Evolutionary conservation across 2,888 invertebrate genomes (phyloP).

Genomic region (Watsonalla cultraria): DNA sequence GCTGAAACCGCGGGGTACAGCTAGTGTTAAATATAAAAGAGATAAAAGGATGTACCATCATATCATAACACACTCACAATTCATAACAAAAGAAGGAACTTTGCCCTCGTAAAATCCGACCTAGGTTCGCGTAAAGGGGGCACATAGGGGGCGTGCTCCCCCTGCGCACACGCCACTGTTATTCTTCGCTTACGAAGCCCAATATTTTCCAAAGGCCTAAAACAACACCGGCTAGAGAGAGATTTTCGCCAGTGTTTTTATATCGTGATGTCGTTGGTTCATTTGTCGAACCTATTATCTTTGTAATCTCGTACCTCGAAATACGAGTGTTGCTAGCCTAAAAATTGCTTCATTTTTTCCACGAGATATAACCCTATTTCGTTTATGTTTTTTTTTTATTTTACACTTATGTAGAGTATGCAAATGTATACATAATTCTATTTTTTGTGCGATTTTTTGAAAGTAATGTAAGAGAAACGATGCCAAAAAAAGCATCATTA

Average conservation of each 20-base stretch:
- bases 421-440: too few species aligned
- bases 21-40: too few species aligned
- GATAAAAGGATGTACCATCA: too few species aligned
- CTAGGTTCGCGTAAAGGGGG: not conserved
- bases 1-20: too few species aligned
- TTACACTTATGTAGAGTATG: too few species aligned
- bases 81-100: too few species aligned
- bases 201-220: conserved; percentile 67
- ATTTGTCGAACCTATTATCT: conserved; percentile 47
- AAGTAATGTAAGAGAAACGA: too few species aligned
- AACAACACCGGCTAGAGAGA: conserved; percentile 44
- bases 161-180: conserved; percentile 37
- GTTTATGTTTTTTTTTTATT: conserved; percentile 1
- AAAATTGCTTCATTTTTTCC: conserved; percentile 9
- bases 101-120: too few species aligned
- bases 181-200: conserved; percentile 58
- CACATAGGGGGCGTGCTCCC: conserved; percentile 2
- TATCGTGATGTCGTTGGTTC: conserved; percentile 38
- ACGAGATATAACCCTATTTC: too few species aligned
- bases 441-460: too few species aligned
- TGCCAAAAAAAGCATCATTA: too few species aligned
- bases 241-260: conserved; percentile 48
- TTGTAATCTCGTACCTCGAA: conserved; percentile 17
- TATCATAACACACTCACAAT: too few species aligned
- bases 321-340: conserved; percentile 10